These are phyloP conservation scores for Orthonyx spaldingii DNA, from an alignment of 2,113 vertebrate genomes.

Conservation along the genomic window DNA sequence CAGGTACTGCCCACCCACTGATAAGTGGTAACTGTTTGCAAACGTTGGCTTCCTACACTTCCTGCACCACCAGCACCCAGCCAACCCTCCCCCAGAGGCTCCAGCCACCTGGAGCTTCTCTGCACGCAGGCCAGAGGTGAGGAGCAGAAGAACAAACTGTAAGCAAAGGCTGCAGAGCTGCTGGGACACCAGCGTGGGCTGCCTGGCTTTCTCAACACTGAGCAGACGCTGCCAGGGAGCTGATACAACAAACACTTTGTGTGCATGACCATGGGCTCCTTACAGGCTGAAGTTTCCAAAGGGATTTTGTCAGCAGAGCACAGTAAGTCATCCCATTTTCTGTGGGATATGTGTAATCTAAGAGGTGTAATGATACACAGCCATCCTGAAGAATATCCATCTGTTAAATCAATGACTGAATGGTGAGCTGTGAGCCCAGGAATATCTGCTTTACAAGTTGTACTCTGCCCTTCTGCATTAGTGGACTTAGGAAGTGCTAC, in stretches of 20 bases:
- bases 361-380: background rate
- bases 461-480: background rate
- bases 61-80: background rate
- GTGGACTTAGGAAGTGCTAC: background rate
- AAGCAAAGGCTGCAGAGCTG: background rate
- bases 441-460: background rate
- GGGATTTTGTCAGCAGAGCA: background rate
- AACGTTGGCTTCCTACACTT: background rate
- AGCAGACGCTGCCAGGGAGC: rapidly evolving
- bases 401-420: background rate
- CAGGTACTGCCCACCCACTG: background rate
- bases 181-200: background rate
- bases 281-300: background rate
- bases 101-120: background rate
- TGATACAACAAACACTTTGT: rapidly evolving
- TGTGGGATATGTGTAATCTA: background rate
- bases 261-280: rapidly evolving
- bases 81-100: background rate
- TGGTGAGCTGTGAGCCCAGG: background rate
- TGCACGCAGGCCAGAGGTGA: background rate
- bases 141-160: background rate
- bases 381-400: background rate
- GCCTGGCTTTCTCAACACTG: rapidly evolving
- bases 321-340: background rate
- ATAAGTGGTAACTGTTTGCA: background rate